phyloP scores from a whole-genome alignment of 2,888 invertebrate species.

The Caenorhabditis virilis region DNA sequence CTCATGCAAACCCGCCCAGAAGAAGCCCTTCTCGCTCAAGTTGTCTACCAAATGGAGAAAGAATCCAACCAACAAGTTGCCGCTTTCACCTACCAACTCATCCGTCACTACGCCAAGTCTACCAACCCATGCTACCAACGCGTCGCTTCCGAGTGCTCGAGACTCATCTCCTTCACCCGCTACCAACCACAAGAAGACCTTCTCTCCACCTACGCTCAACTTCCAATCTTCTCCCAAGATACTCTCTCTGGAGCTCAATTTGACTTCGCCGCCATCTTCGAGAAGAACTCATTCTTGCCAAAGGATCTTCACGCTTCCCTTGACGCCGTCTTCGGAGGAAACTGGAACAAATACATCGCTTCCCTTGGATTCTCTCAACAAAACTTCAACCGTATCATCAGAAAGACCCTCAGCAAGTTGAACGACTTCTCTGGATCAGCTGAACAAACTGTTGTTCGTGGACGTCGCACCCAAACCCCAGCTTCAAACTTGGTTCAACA shows the following conservation, averaged over 20 bases:
- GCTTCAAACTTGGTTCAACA: conserved; percentile 39
- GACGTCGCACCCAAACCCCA: conserved; percentile 34
- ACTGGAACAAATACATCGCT: conserved; percentile 50
- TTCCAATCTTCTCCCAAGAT: conserved; percentile 49
- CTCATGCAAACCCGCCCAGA: conserved; percentile 56
- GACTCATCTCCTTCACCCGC: conserved; percentile 36
- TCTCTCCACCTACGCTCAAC: conserved; percentile 32
- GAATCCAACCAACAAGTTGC: conserved; percentile 58
- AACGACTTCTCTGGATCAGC: conserved; percentile 27
- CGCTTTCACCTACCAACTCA: conserved; percentile 50
- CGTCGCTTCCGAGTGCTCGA: conserved; percentile 38
- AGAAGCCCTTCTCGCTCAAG: conserved; percentile 51
- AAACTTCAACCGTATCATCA: conserved; percentile 43
- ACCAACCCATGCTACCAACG: conserved; percentile 52
- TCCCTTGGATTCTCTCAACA: conserved; percentile 56
- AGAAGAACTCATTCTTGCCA: conserved; percentile 53
- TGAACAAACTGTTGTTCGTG: conserved; percentile 37
- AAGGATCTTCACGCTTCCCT: conserved; percentile 50
- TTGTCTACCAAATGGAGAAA: conserved; percentile 47
- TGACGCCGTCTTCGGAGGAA: conserved; percentile 55
- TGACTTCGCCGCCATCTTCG: conserved; percentile 50
- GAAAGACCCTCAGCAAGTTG: conserved; percentile 33
- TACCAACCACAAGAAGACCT: conserved; percentile 39
- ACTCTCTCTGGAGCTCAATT: conserved; percentile 46
- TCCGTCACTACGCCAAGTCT: conserved; percentile 48